Evolutionary conservation across 2,888 invertebrate genomes (phyloP).

Genomic region (Cotesia congregata): DNA sequence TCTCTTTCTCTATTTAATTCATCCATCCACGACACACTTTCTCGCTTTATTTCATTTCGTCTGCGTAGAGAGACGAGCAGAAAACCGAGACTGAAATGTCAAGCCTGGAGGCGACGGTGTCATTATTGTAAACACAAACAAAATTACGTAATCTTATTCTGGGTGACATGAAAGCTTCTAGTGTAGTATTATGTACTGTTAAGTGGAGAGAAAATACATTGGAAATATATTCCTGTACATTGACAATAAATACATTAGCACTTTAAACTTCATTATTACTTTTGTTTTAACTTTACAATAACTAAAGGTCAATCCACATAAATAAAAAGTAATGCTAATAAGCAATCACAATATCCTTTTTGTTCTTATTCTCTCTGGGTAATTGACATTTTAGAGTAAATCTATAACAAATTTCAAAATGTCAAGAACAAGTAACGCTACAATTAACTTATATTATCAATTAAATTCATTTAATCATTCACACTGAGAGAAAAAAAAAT

Average conservation of each 20-base stretch:
- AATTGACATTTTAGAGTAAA: not conserved
- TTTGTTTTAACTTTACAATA: not conserved
- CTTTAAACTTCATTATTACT: not conserved
- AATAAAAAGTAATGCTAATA: not conserved
- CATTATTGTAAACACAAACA: conserved; percentile 69
- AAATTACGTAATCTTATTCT: conserved; percentile 69
- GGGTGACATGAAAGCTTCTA: conserved; percentile 63
- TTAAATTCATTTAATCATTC: not conserved
- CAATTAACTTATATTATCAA: not conserved
- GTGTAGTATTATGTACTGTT: conserved; percentile 4
- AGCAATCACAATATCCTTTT: too few species aligned
- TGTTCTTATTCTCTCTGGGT: not conserved
- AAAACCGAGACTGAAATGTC: conserved; percentile 62
- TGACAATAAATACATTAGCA: not conserved
- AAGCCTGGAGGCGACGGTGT: conserved; percentile 65
- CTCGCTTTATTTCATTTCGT: conserved; percentile 21
- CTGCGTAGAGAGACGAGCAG: conserved; percentile 3
- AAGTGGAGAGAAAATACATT: conserved; percentile 53
- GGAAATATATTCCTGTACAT: not conserved
- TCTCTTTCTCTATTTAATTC: conserved; percentile 4
- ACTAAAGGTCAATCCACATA: not conserved
- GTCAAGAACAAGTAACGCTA: not conserved
- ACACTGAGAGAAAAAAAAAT: too few species aligned
- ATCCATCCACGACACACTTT: not conserved
- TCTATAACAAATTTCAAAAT: not conserved